Conservation (phyloP, 2,113 vertebrate species). For the Xyliphius kryptos region DNA sequence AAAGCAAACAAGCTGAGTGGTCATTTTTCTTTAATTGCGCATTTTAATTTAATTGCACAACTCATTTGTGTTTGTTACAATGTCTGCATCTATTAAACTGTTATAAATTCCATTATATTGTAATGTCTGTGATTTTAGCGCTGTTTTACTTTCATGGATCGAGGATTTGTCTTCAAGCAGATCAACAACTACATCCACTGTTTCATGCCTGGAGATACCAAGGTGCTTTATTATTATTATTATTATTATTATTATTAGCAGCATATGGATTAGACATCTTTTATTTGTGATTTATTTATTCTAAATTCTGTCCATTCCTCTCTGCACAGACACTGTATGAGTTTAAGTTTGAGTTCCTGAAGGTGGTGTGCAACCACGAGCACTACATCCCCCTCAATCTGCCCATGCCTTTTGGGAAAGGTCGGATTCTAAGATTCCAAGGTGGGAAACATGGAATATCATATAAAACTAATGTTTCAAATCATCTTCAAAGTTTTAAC, state of each 20-base stretch:
- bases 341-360: constrained; percentile 97
- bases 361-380: constrained; percentile 91
- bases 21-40: too few species aligned
- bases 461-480: background rate
- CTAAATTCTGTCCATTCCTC: too few species aligned
- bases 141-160: constrained; percentile 96
- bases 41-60: too few species aligned
- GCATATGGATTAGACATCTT: too few species aligned
- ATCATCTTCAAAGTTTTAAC: too few species aligned
- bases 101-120: too few species aligned
- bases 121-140: constrained; percentile 63
- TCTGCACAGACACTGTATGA: constrained; percentile 96
- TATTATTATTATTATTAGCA: background rate
- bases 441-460: constrained; percentile 63
- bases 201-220: constrained; percentile 90
- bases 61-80: too few species aligned
- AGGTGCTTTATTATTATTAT: constrained; percentile 78
- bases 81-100: too few species aligned
- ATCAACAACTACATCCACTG: constrained; percentile 96
- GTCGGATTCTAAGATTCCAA: constrained; percentile 92
- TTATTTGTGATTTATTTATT: too few species aligned
- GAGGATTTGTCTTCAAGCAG: constrained; percentile 95
- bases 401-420: constrained; percentile 97
- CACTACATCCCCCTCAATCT: constrained; percentile 95
- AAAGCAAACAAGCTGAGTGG: too few species aligned